phyloP scores from a whole-genome alignment of 2,888 invertebrate species.

The Caenorhabditis sp. region DNA sequence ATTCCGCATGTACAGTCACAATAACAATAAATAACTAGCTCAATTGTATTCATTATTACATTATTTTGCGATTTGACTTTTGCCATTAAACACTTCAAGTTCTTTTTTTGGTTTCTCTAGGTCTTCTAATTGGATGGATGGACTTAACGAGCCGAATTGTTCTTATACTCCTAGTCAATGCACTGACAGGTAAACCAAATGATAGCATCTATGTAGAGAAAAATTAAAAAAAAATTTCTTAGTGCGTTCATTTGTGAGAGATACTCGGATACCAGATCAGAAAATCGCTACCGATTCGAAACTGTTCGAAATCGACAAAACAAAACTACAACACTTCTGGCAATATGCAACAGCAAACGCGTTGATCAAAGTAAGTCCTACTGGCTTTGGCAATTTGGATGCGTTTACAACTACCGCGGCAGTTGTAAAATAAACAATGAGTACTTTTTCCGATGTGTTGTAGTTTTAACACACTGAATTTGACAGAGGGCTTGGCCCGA shows the following conservation, averaged over 20 bases:
- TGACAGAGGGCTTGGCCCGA: no score
- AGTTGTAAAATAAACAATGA: no score
- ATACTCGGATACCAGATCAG: neutral
- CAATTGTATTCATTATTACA: slow-evolving; percentile 7
- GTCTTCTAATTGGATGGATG: neutral
- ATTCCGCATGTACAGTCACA: slow-evolving; percentile 10
- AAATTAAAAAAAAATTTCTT: neutral
- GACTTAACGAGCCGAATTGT: neutral
- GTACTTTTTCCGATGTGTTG: no score
- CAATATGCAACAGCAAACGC: slow-evolving; percentile 52
- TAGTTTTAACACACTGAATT: no score
- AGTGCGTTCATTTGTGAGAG: neutral
- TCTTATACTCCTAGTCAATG: neutral
- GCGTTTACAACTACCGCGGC: no score
- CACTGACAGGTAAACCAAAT: neutral
- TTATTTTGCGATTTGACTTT: slow-evolving; percentile 11
- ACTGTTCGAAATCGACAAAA: slow-evolving; percentile 51
- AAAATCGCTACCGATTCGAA: slow-evolving; percentile 31
- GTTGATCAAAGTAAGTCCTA: slow-evolving; percentile 48
- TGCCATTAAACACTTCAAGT: neutral
- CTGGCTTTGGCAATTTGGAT: neutral
- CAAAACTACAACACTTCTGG: slow-evolving; percentile 52
- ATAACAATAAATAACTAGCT: neutral
- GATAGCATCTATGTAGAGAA: no score
- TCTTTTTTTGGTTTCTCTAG: neutral